Percentiles rank a stretch among this genome's conserved stretches.
Conservation (phyloP, 35 echinoderm and acorn worm species). For the Ptychodera flava region DNA sequence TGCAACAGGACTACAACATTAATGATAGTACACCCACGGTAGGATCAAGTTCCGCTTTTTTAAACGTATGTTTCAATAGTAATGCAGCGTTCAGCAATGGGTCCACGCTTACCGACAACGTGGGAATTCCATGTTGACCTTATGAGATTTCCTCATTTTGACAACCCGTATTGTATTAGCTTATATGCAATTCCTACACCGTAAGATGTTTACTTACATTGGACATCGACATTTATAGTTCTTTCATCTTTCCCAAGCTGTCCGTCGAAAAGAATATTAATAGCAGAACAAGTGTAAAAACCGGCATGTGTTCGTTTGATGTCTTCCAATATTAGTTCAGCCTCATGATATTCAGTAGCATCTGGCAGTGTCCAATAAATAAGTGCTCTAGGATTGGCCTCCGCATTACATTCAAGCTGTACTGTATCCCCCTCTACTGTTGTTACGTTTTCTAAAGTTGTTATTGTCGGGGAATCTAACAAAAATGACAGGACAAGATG, state of each 20-base stretch:
- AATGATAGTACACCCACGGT: no score
- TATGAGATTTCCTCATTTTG: no score
- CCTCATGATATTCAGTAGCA: background rate
- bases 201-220: background rate
- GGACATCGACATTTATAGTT: background rate
- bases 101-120: no score
- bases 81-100: no score
- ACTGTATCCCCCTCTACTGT: background rate
- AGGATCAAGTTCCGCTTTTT: no score
- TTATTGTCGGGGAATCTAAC: background rate
- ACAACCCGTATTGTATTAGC: no score
- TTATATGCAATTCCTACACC: no score
- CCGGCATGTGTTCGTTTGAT: background rate
- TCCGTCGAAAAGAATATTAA: background rate
- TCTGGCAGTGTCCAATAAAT: background rate
- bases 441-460: background rate
- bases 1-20: no score
- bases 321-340: background rate
- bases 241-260: background rate
- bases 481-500: no score
- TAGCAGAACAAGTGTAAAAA: background rate
- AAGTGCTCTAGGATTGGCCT: background rate
- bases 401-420: background rate
- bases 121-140: no score
- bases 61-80: no score